Conservation (phyloP, 2,888 invertebrate genomes). For the Syritta pipiens region DNA sequence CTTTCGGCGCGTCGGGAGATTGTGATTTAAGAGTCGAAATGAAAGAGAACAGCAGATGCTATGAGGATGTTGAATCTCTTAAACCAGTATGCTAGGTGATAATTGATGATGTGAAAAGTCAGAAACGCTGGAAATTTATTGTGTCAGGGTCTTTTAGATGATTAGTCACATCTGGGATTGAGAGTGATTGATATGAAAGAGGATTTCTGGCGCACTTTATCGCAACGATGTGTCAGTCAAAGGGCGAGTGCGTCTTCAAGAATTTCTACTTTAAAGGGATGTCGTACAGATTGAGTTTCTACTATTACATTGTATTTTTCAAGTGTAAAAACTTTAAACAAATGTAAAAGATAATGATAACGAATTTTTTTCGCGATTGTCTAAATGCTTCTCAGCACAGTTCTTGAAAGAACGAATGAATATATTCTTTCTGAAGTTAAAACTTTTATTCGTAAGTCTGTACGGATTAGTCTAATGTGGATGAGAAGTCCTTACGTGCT, state of each 20-base stretch:
- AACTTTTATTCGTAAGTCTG: no score
- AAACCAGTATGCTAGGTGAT: background rate
- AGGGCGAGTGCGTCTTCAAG: background rate
- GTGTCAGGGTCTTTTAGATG: constrained; percentile 5
- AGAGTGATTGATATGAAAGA: background rate
- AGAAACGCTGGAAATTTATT: background rate
- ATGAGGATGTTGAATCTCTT: background rate
- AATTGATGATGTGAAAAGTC: background rate
- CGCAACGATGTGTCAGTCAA: background rate
- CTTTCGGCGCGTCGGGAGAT: background rate
- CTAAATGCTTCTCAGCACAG: no score
- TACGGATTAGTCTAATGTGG: no score
- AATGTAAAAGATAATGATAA: no score
- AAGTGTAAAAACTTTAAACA: no score
- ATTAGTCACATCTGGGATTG: background rate
- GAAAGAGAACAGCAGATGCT: no score
- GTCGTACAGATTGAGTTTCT: background rate
- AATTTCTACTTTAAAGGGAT: no score
- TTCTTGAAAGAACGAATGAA: no score
- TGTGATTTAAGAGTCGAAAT: background rate
- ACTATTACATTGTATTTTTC: no score
- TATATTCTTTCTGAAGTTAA: no score
- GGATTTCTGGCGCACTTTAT: background rate
- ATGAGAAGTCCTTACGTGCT: no score
- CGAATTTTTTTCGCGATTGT: no score